Percentiles rank a stretch among this genome's conserved stretches.
phyloP scores from a whole-genome alignment of 2,888 invertebrate species.

The Notodonta ziczac region DNA sequence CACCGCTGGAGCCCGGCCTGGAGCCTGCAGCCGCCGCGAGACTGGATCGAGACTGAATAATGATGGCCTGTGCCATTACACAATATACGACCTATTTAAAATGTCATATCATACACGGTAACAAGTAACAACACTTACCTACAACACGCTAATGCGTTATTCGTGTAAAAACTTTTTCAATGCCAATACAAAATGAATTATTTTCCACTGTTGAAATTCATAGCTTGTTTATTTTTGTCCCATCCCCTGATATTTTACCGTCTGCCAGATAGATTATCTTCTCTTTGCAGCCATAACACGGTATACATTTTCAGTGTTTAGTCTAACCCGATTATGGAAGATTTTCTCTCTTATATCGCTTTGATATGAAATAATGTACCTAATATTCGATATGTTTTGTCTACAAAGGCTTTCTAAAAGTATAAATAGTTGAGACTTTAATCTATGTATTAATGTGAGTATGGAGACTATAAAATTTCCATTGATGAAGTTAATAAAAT shows the following conservation, averaged over 20 bases:
- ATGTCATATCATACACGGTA: conserved; percentile 35
- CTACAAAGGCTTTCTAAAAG: too few relatives aligned
- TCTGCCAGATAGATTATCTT: background rate
- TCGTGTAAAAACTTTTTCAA: conserved; percentile 61
- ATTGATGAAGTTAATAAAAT: too few relatives aligned
- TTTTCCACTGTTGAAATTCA: conserved; percentile 32
- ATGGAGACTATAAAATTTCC: too few relatives aligned
- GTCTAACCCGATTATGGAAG: conserved; percentile 8
- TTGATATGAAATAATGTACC: conserved; percentile 11
- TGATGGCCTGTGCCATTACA: conserved; percentile 55
- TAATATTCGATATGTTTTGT: too few relatives aligned
- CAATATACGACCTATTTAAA: conserved; percentile 46
- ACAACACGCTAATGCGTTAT: conserved; percentile 68
- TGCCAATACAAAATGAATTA: conserved; percentile 65
- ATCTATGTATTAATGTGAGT: too few relatives aligned
- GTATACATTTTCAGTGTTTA: conserved; percentile 10
- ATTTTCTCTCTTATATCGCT: conserved; percentile 7
- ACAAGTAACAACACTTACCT: conserved; percentile 16
- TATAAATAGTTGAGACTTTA: too few relatives aligned
- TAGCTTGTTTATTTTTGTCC: conserved; percentile 12
- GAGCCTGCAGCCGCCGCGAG: conserved; percentile 18
- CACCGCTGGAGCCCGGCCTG: conserved; percentile 29
- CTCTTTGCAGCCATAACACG: conserved; percentile 8
- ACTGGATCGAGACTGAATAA: conserved; percentile 46
- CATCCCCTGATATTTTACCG: background rate